Evolutionary conservation across 1,140 invertebrate species (phyloP).

Genomic region (Drosophila insularis): DNA sequence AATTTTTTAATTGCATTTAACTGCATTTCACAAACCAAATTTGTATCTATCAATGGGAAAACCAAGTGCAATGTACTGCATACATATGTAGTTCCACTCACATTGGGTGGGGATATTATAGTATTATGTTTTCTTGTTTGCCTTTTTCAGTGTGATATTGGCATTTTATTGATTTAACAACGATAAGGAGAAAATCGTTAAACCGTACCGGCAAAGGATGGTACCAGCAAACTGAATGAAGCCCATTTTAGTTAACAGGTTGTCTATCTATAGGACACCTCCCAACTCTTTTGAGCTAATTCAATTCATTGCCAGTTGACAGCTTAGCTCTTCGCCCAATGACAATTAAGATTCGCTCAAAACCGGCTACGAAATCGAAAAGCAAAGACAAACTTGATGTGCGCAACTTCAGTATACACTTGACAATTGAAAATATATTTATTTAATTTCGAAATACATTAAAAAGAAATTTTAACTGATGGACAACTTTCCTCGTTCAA

Average conservation of each 20-base stretch:
- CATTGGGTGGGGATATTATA: constrained; percentile 9
- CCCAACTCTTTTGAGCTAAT: not conserved
- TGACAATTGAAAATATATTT: not conserved
- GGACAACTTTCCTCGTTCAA: too few species aligned
- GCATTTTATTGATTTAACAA: constrained; percentile 58
- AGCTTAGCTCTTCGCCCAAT: not conserved
- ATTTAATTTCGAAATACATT: too few species aligned
- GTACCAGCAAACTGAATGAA: not conserved
- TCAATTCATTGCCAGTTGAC: not conserved
- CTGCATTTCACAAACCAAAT: constrained; percentile 22
- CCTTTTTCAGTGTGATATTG: constrained; percentile 34
- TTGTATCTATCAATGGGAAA: constrained; percentile 10
- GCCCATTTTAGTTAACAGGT: constrained; percentile 22
- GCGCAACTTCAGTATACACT: not conserved
- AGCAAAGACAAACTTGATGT: not conserved
- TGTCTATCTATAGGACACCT: not conserved
- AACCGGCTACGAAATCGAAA: not conserved
- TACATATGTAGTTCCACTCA: not conserved
- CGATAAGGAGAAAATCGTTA: constrained; percentile 40
- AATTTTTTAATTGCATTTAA: constrained; percentile 18
- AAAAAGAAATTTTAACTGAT: too few species aligned
- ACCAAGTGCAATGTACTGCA: not conserved
- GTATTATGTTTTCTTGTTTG: constrained; percentile 36
- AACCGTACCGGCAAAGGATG: constrained; percentile 38
- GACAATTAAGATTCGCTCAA: not conserved